A percentile compares a stretch with the other conserved stretches of the same genome.
Conservation (phyloP, 2,113 vertebrate species). For the Tretioscincus oriximinensis region DNA sequence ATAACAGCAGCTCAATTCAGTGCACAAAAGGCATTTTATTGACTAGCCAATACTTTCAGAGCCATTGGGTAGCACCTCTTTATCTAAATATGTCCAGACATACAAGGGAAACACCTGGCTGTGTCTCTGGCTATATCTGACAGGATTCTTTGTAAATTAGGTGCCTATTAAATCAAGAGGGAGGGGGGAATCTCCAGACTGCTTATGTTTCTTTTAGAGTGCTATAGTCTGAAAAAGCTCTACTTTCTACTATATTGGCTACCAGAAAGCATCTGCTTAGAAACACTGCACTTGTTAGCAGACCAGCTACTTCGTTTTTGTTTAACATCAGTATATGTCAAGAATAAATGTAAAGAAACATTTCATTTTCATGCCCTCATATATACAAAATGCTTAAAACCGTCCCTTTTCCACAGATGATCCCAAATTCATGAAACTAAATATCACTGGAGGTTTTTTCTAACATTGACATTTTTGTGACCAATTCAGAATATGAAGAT, state of each 20-base stretch:
- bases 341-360: background rate
- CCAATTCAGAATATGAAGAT: background rate
- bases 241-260: background rate
- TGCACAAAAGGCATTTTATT: background rate
- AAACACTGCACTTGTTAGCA: background rate
- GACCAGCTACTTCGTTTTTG: background rate
- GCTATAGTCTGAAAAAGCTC: background rate
- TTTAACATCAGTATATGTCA: conserved; percentile 2
- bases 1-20: background rate
- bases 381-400: background rate
- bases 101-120: conserved; percentile 23
- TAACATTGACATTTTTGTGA: background rate
- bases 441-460: background rate
- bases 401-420: background rate
- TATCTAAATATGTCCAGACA: conserved; percentile 10
- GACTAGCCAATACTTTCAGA: background rate
- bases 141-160: background rate
- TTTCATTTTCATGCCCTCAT: background rate
- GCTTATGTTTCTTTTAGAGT: conserved; percentile 7
- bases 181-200: background rate
- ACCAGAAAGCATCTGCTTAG: background rate
- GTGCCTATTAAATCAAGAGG: background rate
- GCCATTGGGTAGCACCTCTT: conserved; percentile 4
- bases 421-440: background rate
- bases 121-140: conserved; percentile 7